phyloP scores from a whole-genome alignment of 2,888 invertebrate genomes.

The Xestia c-nigrum region DNA sequence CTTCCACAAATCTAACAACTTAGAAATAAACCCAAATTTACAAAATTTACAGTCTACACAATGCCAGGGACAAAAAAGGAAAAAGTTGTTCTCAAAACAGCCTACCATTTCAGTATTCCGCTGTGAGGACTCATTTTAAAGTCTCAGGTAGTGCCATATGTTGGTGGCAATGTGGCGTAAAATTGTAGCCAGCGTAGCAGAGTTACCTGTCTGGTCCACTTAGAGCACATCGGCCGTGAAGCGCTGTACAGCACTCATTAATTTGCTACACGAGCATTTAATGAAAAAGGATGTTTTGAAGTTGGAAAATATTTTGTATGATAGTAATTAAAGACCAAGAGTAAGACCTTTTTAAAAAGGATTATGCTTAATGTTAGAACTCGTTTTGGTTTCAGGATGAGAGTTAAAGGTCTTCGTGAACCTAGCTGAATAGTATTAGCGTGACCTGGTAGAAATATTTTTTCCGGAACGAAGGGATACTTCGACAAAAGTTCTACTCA shows the following conservation, averaged over 20 bases:
- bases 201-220: conserved; percentile 61
- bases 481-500: too few relatives aligned
- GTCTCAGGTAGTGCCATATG: conserved; percentile 38
- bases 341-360: too few relatives aligned
- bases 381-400: too few relatives aligned
- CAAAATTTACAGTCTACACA: not conserved
- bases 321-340: not conserved
- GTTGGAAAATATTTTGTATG: not conserved
- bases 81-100: conserved; percentile 11
- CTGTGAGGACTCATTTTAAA: conserved; percentile 39
- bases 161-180: conserved; percentile 53
- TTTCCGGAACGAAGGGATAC: too few relatives aligned
- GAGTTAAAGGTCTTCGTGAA: too few relatives aligned
- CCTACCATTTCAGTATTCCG: conserved; percentile 27
- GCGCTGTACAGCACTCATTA: conserved; percentile 45
- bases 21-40: not conserved
- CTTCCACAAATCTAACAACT: not conserved
- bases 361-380: too few relatives aligned
- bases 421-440: too few relatives aligned
- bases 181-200: conserved; percentile 60
- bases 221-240: conserved; percentile 49
- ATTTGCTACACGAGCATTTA: conserved; percentile 35
- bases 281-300: conserved; percentile 18
- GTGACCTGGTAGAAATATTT: too few relatives aligned
- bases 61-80: not conserved